Percentiles rank a stretch among this genome's conserved stretches.
phyloP scores from a whole-genome alignment of 2,797 vertebrate species.

The Artibeus lituratus region DNA sequence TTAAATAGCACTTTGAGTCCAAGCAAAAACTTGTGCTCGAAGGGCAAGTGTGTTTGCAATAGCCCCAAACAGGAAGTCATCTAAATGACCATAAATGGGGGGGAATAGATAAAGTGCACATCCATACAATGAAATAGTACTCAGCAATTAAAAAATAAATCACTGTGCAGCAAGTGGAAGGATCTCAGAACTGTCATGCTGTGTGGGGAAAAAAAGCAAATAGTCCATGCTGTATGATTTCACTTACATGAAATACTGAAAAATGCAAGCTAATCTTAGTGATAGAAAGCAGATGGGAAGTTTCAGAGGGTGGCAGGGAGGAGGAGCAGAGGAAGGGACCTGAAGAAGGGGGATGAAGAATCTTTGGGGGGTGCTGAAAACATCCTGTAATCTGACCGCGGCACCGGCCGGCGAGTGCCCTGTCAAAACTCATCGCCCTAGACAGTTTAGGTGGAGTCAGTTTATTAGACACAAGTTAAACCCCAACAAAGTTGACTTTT shows the following conservation, averaged over 20 bases:
- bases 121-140: background rate
- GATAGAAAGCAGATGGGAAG: background rate
- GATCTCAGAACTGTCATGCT: background rate
- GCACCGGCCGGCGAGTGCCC: background rate
- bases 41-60: background rate
- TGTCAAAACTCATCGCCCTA: background rate
- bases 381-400: background rate
- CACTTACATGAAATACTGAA: background rate
- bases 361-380: background rate
- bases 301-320: background rate
- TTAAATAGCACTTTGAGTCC: background rate
- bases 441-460: background rate
- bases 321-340: rapidly evolving
- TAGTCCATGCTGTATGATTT: background rate
- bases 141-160: background rate
- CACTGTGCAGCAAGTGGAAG: background rate
- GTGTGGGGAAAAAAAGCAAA: background rate
- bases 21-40: background rate
- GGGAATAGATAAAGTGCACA: background rate
- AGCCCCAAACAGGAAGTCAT: background rate
- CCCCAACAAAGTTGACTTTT: background rate
- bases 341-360: background rate
- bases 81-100: background rate
- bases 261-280: background rate
- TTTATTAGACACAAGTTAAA: background rate